Evolutionary conservation across 2,113 vertebrate species (phyloP).

Genomic region (Solea senegalensis): DNA sequence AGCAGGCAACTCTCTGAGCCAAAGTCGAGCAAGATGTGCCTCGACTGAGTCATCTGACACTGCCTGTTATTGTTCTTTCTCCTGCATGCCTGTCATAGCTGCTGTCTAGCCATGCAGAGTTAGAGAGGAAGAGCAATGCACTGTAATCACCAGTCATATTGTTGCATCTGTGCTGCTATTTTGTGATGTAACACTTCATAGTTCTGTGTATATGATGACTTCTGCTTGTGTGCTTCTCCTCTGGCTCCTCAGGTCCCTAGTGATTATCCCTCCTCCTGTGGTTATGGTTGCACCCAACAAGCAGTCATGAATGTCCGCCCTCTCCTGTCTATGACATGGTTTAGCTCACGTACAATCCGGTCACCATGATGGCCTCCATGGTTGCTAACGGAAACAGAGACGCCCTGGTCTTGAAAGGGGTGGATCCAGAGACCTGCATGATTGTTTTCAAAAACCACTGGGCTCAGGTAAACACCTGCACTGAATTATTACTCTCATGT

Average conservation of each 20-base stretch:
- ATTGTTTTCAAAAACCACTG: slow-evolving; percentile 99
- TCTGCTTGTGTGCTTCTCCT: slow-evolving; percentile 8
- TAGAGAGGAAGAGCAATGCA: slow-evolving; percentile 14
- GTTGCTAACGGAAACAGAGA: slow-evolving; percentile 83
- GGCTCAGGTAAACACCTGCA: slow-evolving; percentile 87
- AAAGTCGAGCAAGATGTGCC: slow-evolving; percentile 13
- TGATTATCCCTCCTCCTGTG: slow-evolving; percentile 14
- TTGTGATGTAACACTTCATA: slow-evolving; percentile 4
- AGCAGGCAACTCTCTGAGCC: slow-evolving; percentile 12
- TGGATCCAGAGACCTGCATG: slow-evolving; percentile 98
- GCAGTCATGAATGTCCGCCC: slow-evolving; percentile 47
- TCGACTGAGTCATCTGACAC: slow-evolving; percentile 50
- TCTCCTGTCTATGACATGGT: slow-evolving; percentile 69
- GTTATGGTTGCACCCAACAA: slow-evolving; percentile 38
- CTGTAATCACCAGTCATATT: neutral
- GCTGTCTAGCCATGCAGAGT: slow-evolving; percentile 54
- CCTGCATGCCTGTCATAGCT: slow-evolving; percentile 74
- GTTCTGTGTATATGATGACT: slow-evolving; percentile 1
- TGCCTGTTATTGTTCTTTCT: slow-evolving; percentile 61
- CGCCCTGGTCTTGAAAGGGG: slow-evolving; percentile 87
- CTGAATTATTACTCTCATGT: neutral
- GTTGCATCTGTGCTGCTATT: slow-evolving; percentile 20
- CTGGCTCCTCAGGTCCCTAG: slow-evolving; percentile 48
- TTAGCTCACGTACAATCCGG: slow-evolving; percentile 62
- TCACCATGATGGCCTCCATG: slow-evolving; percentile 88